These are phyloP conservation scores for Gallinago media DNA, from an alignment of 2,113 vertebrate genomes.

Conservation along the genomic window DNA sequence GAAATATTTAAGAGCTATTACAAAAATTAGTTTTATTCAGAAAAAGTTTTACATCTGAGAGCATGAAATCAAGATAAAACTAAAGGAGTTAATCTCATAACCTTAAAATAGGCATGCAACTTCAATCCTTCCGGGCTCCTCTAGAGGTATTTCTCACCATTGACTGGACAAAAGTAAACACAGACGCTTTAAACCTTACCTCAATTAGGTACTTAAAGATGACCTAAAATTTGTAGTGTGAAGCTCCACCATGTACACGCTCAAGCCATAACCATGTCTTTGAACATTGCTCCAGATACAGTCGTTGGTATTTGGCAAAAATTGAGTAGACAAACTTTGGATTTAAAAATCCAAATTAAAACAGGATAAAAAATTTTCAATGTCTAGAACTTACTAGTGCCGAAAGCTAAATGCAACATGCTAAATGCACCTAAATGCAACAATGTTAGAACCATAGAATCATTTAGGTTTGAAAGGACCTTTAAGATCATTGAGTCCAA, in stretches of 20 bases:
- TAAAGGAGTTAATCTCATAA: neutral
- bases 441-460: neutral
- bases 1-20: neutral
- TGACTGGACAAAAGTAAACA: neutral
- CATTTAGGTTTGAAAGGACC: too few relatives aligned
- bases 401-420: neutral
- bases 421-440: neutral
- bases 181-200: neutral
- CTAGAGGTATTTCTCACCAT: neutral
- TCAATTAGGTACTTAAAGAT: neutral
- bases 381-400: neutral
- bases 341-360: neutral
- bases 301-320: neutral
- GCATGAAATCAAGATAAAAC: neutral
- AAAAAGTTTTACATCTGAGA: neutral
- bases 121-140: neutral
- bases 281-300: neutral
- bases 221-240: neutral
- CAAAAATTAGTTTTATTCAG: neutral
- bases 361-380: neutral
- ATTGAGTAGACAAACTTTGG: neutral
- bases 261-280: neutral
- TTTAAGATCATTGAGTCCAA: neutral
- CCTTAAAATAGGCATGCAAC: neutral
- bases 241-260: neutral